Conservation (phyloP, 1,140 invertebrate species). For the Ips typographus region DNA sequence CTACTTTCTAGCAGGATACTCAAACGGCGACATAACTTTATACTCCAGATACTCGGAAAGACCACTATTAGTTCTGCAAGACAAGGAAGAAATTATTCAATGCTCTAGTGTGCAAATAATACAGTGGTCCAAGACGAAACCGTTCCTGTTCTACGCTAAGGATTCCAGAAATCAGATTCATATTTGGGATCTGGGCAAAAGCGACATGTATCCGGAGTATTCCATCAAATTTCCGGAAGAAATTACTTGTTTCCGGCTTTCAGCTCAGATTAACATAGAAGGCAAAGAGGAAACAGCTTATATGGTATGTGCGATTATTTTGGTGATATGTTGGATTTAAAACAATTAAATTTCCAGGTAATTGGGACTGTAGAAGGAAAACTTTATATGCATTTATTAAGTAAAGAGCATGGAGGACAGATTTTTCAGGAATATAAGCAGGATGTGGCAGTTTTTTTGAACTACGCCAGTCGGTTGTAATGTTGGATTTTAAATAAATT, state of each 20-base stretch:
- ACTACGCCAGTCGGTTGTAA: conserved; percentile 48
- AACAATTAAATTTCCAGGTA: conserved; percentile 32
- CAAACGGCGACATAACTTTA: conserved; percentile 46
- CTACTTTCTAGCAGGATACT: conserved; percentile 46
- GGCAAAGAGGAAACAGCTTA: conserved; percentile 39
- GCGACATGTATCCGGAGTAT: conserved; percentile 47
- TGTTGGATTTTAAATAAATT: neutral
- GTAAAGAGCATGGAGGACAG: conserved; percentile 43
- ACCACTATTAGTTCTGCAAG: conserved; percentile 44
- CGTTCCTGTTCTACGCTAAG: conserved; percentile 48
- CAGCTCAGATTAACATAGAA: conserved; percentile 31
- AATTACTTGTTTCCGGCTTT: conserved; percentile 44
- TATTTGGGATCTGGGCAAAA: conserved; percentile 48
- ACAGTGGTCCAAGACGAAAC: conserved; percentile 48
- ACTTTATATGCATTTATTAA: conserved; percentile 43
- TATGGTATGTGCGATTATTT: conserved; percentile 43
- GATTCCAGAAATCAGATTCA: conserved; percentile 44
- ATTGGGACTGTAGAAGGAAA: conserved; percentile 39
- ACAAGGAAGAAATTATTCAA: conserved; percentile 26
- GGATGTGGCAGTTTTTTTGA: conserved; percentile 45
- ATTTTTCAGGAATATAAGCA: conserved; percentile 34
- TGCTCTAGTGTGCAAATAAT: conserved; percentile 39
- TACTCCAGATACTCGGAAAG: conserved; percentile 40
- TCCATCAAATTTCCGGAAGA: conserved; percentile 44
- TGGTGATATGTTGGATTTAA: neutral